Evolutionary conservation across 1,140 invertebrate species (phyloP).

Genomic region (Drosophila pruinosa): DNA sequence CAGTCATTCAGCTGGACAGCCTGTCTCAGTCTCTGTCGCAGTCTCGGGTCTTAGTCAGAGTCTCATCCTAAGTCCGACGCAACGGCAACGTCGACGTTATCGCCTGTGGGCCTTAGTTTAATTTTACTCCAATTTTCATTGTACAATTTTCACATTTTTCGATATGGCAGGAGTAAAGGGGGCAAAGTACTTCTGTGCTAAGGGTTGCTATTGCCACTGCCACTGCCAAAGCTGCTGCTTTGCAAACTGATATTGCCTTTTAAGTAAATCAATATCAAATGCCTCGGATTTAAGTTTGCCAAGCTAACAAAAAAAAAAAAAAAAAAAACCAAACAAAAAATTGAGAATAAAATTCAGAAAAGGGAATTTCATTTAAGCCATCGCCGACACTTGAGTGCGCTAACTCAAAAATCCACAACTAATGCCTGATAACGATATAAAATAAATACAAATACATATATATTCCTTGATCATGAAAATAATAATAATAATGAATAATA

Average conservation of each 20-base stretch:
- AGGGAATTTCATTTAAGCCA: not conserved
- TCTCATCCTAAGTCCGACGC: slow-evolving; percentile 1
- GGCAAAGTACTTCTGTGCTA: slow-evolving; percentile 1
- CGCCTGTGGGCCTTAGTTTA: slow-evolving; percentile 74
- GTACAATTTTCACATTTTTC: slow-evolving; percentile 79
- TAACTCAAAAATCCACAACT: not conserved
- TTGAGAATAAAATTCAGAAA: not conserved
- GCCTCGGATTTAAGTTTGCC: slow-evolving; percentile 74
- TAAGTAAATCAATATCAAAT: slow-evolving; percentile 79
- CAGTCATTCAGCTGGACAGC: slow-evolving; percentile 33
- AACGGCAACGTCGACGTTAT: slow-evolving; percentile 44
- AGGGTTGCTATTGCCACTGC: slow-evolving; percentile 23
- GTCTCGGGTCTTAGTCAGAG: not conserved
- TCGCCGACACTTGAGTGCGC: not conserved
- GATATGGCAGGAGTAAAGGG: slow-evolving; percentile 44
- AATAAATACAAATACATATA: no score
- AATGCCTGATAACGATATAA: not conserved
- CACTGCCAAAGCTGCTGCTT: slow-evolving; percentile 23
- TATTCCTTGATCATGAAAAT: no score
- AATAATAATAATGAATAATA: no score
- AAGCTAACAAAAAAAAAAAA: slow-evolving; percentile 27
- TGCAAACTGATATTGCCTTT: slow-evolving; percentile 77
- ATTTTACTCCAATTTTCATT: slow-evolving; percentile 78
- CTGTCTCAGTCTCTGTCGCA: not conserved
- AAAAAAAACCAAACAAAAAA: not conserved